Base-by-base conservation (phyloP, 2,797 vertebrate genomes). In the Acanthis flammea region DNA sequence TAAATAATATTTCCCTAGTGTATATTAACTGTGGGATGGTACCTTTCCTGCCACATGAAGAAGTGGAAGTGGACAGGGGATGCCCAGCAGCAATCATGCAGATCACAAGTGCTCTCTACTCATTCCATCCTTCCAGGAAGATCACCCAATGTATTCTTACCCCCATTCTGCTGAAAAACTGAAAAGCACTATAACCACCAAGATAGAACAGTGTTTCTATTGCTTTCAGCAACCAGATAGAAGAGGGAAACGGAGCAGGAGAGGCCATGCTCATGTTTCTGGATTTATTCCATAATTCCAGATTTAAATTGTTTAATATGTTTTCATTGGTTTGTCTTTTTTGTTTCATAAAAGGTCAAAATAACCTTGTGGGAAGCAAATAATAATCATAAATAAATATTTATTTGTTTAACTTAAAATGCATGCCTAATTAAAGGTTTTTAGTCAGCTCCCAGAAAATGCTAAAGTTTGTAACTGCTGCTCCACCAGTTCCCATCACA, bases 301-400 rank as follows among this genome's bases (percentile, higher is more conserved):
- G 25, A 88, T 80, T 81, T 51, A 50, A 72, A 75, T 68, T 58
- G 88, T 41, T 41, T 16, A 41, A 41, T 55, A 47, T 75, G 14
- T 41, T 84, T 88, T 81, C 33, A 47, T 41, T 54, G 24, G 8
- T 48, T 92, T 61, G 15, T 3, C 7, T n/a, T 44, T 44, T 30
- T 58, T 61, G 31, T 63, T 48, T 67, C 15, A 8, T 55, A 19
- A 63, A 92, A 79, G 74, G 27, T 86, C 70, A 92, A 77, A 84
- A 45, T 53, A 53, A 41, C 35, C 66, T 66, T 63, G 23, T 66
- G 19, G 37, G 28, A 94, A 88, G 19, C 2, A 80, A 19, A 76
- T n/a, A 86, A 45, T 94, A 91, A 48, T 88, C 33, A 81, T 47
- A 88, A 77, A 42, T 78, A 79, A 88, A 81, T 89, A 92, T 88